Percentiles rank a stretch among this genome's conserved stretches.
Evolutionary conservation across 2,797 vertebrate genomes (phyloP).

Genomic region (Eupleurogrammus muticus): DNA sequence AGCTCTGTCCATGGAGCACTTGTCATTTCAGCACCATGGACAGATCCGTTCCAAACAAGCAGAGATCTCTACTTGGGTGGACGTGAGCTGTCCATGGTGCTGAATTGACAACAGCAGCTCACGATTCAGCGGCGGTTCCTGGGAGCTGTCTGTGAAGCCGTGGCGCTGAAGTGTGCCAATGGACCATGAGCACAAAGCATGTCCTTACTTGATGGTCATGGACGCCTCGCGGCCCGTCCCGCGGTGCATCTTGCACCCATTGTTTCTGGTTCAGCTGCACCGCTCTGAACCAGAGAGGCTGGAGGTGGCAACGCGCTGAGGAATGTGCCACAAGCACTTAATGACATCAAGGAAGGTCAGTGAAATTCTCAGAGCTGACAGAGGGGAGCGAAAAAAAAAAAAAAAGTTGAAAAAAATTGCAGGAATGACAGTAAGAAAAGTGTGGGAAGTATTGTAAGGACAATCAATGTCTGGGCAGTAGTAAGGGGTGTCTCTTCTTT

Average conservation of each 20-base stretch:
- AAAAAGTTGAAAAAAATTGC: no score
- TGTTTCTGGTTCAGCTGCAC: slow-evolving; percentile 58
- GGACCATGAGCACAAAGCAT: slow-evolving; percentile 48
- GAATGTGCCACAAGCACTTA: slow-evolving; percentile 40
- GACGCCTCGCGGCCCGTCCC: slow-evolving; percentile 46
- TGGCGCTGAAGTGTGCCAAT: slow-evolving; percentile 42
- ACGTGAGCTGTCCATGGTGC: slow-evolving; percentile 55
- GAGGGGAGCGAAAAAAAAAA: no score
- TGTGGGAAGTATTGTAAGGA: neutral
- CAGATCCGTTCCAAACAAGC: no score
- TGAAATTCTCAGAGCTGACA: slow-evolving; percentile 33
- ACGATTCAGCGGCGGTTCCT: neutral
- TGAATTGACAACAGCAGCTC: slow-evolving; percentile 37
- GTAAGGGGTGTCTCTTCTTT: neutral
- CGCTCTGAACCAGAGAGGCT: slow-evolving; percentile 36
- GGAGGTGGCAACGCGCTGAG: slow-evolving; percentile 28
- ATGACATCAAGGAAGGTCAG: slow-evolving; percentile 51
- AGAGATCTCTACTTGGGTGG: no score
- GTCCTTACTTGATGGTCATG: slow-evolving; percentile 55
- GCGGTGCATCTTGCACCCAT: slow-evolving; percentile 49
- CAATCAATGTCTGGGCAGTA: neutral
- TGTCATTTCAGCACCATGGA: no score
- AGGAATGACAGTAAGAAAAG: neutral
- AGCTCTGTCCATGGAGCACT: no score
- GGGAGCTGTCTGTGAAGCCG: slow-evolving; percentile 40